Percentiles rank a stretch among this genome's conserved stretches.
phyloP scores from a whole-genome alignment of 64 coral and sea anemone genomes.

The Pocillopora verrucosa region DNA sequence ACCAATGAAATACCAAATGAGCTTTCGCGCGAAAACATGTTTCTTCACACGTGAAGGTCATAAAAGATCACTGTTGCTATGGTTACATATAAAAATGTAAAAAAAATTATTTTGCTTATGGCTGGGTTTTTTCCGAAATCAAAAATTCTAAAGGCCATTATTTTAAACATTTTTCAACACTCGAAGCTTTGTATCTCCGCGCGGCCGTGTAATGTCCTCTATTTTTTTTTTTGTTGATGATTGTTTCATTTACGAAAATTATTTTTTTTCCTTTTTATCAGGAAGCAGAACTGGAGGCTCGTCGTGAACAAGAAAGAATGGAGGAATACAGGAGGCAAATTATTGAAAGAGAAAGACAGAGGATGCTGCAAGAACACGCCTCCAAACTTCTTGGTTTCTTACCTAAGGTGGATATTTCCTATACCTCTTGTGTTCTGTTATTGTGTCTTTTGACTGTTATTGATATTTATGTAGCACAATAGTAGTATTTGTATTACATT shows the following conservation, averaged over 20 bases:
- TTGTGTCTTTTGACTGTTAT: neutral
- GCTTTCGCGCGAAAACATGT: too few relatives aligned
- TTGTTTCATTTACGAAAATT: too few relatives aligned
- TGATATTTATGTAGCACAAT: neutral
- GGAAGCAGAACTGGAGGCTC: slow-evolving; percentile 95
- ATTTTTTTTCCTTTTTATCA: neutral
- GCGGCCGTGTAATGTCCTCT: neutral
- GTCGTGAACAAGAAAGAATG: slow-evolving; percentile 96
- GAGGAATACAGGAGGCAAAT: slow-evolving; percentile 89
- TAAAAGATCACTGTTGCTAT: too few relatives aligned
- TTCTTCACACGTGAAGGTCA: too few relatives aligned
- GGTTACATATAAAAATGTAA: too few relatives aligned
- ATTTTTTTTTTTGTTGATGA: neutral
- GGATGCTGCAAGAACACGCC: slow-evolving; percentile 89
- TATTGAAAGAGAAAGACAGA: slow-evolving; percentile 96
- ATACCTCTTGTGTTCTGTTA: neutral
- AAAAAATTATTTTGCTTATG: too few relatives aligned
- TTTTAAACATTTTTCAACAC: too few relatives aligned
- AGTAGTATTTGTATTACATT: too few relatives aligned
- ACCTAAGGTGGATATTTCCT: slow-evolving; percentile 75
- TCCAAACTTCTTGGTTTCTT: slow-evolving; percentile 94
- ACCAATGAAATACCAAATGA: too few relatives aligned
- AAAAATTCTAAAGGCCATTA: too few relatives aligned
- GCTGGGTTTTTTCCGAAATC: too few relatives aligned
- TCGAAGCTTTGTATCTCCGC: neutral